Evolutionary conservation across 1,140 invertebrate species (phyloP), one percentile per base, ranked within the genome.

Genomic region (Aphis craccivora): DNA sequence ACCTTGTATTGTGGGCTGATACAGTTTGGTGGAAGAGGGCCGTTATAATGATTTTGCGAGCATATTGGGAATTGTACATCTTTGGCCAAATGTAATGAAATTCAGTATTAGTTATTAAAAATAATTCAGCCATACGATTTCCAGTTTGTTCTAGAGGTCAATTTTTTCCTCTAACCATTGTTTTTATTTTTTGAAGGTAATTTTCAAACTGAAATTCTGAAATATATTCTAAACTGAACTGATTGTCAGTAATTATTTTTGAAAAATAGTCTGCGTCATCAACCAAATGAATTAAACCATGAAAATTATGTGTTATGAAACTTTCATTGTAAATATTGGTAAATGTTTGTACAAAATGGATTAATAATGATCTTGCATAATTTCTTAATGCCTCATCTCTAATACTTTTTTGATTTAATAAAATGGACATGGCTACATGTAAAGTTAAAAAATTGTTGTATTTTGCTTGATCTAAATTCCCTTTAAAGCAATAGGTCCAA

Each of bases 121-220:
- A 7, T 22, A 55, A 20, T 90, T 90, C 89, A 35, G 45, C 89
- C 35, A 94, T 40, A 94, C 95, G 93, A 37, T 94, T 94, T 18
- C 51, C 87, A 51, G 95, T 94, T 94, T 95, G 94, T 89, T 95
- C 94, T 37, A 95, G 91, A 23, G 94, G 94, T 91, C 94, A 93
- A 43, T 94, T 45, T 55, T 84, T n/a, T 92, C 94, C 94, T 84
- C 95, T 60, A 20, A 94, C 83, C 18, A 94, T 37, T 89, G 93
- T 93, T 94, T 95, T 95, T 18, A 95, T 94, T 55, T 91, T 93
- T 45, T 94, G 89, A 90, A 96, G 94, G 94, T 94, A 95, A 94
- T 95, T 95, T 95, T 96, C 95, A 95, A 95, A 95, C 30, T 94
- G 93, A 94, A 96, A 96, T 20, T 95, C 94, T 8, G 89, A 90